Conservation (phyloP, 1,140 invertebrate genomes). For the Cotesia chilonis region DNA sequence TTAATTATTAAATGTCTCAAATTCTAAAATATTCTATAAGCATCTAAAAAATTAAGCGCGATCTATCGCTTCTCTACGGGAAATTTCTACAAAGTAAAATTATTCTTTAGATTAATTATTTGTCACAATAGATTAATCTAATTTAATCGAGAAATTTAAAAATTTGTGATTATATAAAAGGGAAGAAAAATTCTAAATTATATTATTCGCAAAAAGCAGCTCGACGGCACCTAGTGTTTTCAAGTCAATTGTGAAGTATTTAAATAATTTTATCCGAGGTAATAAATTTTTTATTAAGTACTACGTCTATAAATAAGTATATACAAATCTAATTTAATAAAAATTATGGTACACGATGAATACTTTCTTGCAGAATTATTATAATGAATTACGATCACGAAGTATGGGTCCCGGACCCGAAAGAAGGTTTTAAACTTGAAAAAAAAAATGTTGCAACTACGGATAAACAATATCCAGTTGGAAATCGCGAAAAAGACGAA, state of each 20-base stretch:
- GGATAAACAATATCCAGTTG: constrained; percentile 89
- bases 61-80: no score
- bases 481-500: constrained; percentile 87
- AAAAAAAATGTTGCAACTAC: constrained; percentile 84
- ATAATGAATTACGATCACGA: constrained; percentile 77
- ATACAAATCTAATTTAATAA: no score
- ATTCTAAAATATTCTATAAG: not conserved
- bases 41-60: not conserved
- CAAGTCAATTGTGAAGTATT: not conserved
- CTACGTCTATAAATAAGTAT: no score
- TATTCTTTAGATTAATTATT: no score
- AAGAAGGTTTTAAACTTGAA: constrained; percentile 87
- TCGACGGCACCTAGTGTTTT: constrained; percentile 46
- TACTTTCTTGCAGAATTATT: constrained; percentile 36
- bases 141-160: not conserved
- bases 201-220: constrained; percentile 27
- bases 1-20: not conserved
- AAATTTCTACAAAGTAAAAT: not conserved
- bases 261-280: not conserved
- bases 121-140: not conserved
- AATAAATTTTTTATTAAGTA: not conserved
- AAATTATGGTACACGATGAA: no score
- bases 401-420: constrained; percentile 92
- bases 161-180: not conserved
- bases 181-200: not conserved